Base-by-base conservation (phyloP, 2,888 invertebrate species). In the Lacanobia oleracea region DNA sequence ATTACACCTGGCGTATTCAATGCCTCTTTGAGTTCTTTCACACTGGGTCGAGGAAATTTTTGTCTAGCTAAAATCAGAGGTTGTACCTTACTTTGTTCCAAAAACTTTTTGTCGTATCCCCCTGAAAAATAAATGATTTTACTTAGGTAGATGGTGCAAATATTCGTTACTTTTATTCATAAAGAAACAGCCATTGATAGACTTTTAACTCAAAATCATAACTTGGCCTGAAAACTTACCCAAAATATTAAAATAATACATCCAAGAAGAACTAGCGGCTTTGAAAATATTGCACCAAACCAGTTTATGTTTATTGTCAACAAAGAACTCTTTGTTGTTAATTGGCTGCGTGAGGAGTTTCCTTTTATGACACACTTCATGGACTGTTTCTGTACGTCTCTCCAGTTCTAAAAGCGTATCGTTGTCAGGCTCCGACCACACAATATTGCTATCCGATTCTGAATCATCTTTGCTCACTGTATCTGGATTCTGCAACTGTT, bases 281-380 rank as follows among this genome's bases (percentile, higher is more conserved):
- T 97, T 97, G 89, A 97, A 97, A 81, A 97, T 97, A 89, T 97
- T 97, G 89, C 97, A 97, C 97, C 97, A 97, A 60, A 97, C 97
- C 59, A 98, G 93, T 86, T 97, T 97, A 85, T 97, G 97, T 68
- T 87, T 89, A 95, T 97, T 89, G 94, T 97, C 97, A 75, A 97
- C 97, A 88, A 98, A 97, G 91, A 97, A 98, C 91, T 98, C 98
- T 96, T 97, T 97, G 81, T 97, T 97, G 89, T 97, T 97, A 79
- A 97, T 97, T 84, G 93, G 87, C 89, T 96, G 89, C 16, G 85
- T 84, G 14, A 86, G 66, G 5, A 95, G 86, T 43, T 86, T 86
- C 69, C 94, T 90, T 66, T 91, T 91, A n/a, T 91, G 93, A 82
- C 97, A 97, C 27, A 96, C 94, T 63, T 93, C 90, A 77, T 93